Conservation (phyloP, 2,888 invertebrate species). For the Busseola fusca region DNA sequence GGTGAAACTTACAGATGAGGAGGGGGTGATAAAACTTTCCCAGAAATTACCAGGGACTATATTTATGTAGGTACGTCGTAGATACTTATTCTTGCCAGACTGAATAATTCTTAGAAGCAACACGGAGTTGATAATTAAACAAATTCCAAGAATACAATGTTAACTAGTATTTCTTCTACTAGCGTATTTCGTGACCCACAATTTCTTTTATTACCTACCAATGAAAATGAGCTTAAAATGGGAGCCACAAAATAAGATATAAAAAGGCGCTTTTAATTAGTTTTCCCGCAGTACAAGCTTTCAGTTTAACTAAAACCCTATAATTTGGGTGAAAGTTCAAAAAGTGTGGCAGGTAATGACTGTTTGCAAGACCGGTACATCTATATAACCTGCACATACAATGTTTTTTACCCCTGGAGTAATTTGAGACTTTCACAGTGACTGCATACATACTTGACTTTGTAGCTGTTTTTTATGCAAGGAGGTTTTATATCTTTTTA, state of each 20-base stretch:
- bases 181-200: conserved; percentile 10
- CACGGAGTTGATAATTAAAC: background rate
- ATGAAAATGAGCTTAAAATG: conserved; percentile 28
- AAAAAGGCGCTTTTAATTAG: conserved; percentile 39
- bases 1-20: background rate
- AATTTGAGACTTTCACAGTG: background rate
- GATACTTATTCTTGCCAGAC: background rate
- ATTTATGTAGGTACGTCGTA: background rate
- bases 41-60: conserved; percentile 1
- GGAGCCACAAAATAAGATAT: conserved; percentile 21
- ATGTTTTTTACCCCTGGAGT: background rate
- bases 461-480: background rate
- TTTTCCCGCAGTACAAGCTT: conserved; percentile 21
- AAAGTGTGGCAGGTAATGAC: background rate
- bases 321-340: conserved; percentile 7
- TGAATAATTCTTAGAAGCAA: conserved; percentile 7
- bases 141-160: conserved; percentile 4
- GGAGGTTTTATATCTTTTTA: background rate
- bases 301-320: conserved; percentile 17
- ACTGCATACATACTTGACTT: too few species aligned
- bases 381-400: background rate
- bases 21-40: background rate
- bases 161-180: background rate
- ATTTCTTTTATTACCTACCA: conserved; percentile 32
- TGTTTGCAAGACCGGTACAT: background rate